Evolutionary conservation across 2,113 vertebrate genomes (phyloP).

Genomic region (Casuarius casuarius): DNA sequence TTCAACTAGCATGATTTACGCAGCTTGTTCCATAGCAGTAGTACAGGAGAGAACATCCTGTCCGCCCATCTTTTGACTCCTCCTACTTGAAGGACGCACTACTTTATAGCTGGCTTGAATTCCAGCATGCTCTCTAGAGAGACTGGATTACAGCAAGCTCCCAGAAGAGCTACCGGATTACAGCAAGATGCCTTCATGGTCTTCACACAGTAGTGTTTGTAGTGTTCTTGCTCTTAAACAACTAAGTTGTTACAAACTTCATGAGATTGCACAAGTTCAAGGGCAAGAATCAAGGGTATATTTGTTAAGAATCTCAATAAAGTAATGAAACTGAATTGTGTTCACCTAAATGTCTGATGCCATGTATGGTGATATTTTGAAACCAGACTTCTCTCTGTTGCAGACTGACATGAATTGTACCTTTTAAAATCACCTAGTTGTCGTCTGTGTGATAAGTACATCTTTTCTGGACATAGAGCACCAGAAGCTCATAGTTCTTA

Average conservation of each 20-base stretch:
- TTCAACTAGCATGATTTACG: background rate
- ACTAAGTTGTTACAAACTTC: accelerated
- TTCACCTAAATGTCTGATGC: background rate
- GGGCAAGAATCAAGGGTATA: background rate
- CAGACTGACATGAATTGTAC: background rate
- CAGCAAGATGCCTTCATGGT: background rate
- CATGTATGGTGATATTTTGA: background rate
- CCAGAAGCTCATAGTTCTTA: background rate
- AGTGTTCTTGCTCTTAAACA: background rate
- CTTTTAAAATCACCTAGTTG: background rate
- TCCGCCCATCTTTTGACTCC: background rate
- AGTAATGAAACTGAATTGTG: background rate
- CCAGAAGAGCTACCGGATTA: background rate
- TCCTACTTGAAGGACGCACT: background rate
- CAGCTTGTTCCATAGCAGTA: background rate
- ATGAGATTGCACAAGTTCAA: background rate
- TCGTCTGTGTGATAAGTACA: background rate
- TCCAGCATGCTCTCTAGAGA: accelerated
- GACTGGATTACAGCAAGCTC: background rate
- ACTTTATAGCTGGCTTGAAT: background rate
- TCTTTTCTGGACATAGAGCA: background rate
- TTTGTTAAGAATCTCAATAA: background rate
- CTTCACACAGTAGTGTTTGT: background rate
- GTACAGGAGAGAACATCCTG: background rate
- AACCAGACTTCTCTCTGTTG: background rate